Base-by-base conservation (phyloP, 2,888 invertebrate genomes). In the Morinoia aosen region DNA sequence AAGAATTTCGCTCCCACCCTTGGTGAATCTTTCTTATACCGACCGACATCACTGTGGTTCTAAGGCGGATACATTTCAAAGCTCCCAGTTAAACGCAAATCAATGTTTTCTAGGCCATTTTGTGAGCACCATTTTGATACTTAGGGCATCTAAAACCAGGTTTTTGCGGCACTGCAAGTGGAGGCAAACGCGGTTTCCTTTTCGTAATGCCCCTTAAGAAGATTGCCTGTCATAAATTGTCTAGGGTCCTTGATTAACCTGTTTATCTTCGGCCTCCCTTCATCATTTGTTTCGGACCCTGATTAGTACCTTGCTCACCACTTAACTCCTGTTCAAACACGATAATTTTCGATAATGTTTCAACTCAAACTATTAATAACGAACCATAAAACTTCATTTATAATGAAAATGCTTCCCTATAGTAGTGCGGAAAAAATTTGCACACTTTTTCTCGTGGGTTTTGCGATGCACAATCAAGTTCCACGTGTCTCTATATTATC, bases 261-360 rank as follows among this genome's bases (percentile, higher is more conserved):
- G 93, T 93, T 93, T 57, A 93, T 93, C 93, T 93, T 93, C 57
- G 39, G 93, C 58, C 93, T 93, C 93, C 93, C 57, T 93, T n/a
- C 93, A 93, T 93, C 93, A 93, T 93, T 57, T 93, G 93, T 57
- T 93, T 93, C 57, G 93, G n/a, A 57, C 57, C 93, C 57, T 93
- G 93, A 93, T 93, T 93, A 93, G 93, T 93, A 93, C 93, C 93
- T 93, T 93, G 93, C 57, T 93, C 93, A 93, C 93, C 93, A 57
- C 93, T 93, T 93, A 48, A 93, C 93, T 93, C 93, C 93, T 93
- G 93, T 93, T 93, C 93, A 93, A 93, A 93, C 93, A 93, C 93
- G 93, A 93, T 93, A 93, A 93, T 93, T 93, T 93, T 93, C 93
- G 56, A 93, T 93, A 93, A 93, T 93, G 93, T 93, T 93, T 93